Percentiles rank a stretch among this genome's conserved stretches.
phyloP scores from a whole-genome alignment of 2,888 invertebrate species.

The Drosophila mercatorum region DNA sequence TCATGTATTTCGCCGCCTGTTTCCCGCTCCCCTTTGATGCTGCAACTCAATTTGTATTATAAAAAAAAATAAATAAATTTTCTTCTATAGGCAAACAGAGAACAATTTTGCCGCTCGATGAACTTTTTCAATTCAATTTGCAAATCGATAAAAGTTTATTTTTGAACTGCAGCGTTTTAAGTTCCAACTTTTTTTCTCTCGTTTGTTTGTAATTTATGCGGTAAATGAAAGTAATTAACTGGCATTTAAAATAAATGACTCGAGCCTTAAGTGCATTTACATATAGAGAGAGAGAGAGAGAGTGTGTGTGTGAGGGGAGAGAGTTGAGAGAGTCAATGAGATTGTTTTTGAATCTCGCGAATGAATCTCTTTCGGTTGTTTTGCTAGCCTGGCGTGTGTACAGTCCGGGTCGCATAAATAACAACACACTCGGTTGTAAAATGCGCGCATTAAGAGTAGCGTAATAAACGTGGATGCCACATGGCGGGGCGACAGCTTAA shows the following conservation, averaged over 20 bases:
- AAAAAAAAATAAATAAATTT: not conserved
- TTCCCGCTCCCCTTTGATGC: not conserved
- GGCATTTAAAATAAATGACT: constrained; percentile 6
- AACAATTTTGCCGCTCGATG: constrained; percentile 4
- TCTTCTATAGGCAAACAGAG: not conserved
- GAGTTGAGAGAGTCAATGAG: constrained; percentile 3
- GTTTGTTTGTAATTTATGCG: constrained; percentile 2
- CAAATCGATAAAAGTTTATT: constrained; percentile 21
- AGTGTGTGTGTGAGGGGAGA: not conserved
- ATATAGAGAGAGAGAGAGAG: not conserved
- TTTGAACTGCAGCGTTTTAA: constrained; percentile 13
- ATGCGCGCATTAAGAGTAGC: constrained; percentile 68
- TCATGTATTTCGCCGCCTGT: not conserved
- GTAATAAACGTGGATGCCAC: constrained; percentile 66
- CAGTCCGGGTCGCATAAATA: constrained; percentile 58
- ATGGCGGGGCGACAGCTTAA: constrained; percentile 64
- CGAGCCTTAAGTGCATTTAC: constrained; percentile 11
- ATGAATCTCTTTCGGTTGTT: constrained; percentile 13
- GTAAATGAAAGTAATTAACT: constrained; percentile 18
- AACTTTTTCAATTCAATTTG: constrained; percentile 17
- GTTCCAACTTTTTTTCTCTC: constrained; percentile 5
- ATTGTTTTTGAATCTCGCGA: constrained; percentile 11
- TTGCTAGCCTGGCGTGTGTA: not conserved
- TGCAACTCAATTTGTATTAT: not conserved
- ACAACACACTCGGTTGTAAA: constrained; percentile 65